A percentile compares a stretch with the other conserved stretches of the same genome.
phyloP scores from a whole-genome alignment of 2,888 invertebrate genomes.

The Andrena marginata region DNA sequence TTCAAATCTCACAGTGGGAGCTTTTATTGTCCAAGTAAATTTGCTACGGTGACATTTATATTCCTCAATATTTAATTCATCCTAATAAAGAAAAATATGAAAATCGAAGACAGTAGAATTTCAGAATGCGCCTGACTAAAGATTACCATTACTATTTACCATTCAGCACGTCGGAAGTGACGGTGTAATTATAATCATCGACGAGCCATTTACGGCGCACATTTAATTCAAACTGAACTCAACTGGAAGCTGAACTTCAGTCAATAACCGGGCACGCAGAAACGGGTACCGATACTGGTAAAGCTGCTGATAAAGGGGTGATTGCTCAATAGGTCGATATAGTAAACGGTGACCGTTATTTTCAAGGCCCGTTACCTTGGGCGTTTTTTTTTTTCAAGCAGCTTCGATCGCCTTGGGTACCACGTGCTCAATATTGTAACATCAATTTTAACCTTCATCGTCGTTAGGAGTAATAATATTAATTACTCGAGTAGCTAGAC shows the following conservation, averaged over 20 bases:
- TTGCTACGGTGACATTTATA: too few relatives aligned
- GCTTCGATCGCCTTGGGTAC: not conserved
- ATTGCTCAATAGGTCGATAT: slow-evolving; percentile 17
- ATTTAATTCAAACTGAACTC: not conserved
- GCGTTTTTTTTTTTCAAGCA: not conserved
- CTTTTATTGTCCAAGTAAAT: too few relatives aligned
- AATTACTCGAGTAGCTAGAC: too few relatives aligned
- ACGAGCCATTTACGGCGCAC: not conserved
- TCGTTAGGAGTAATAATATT: not conserved
- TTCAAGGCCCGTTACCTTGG: slow-evolving; percentile 8
- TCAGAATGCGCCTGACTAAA: not conserved
- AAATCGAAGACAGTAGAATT: not conserved
- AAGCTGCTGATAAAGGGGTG: slow-evolving; percentile 14
- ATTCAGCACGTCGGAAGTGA: not conserved
- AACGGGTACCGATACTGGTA: slow-evolving; percentile 2
- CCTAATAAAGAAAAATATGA: too few relatives aligned
- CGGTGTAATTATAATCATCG: slow-evolving; percentile 1
- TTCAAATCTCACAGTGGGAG: too few relatives aligned
- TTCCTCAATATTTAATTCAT: too few relatives aligned
- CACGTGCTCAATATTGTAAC: not conserved
- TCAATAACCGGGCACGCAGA: not conserved
- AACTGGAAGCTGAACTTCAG: not conserved
- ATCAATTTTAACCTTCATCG: not conserved
- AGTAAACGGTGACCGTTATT: slow-evolving; percentile 6
- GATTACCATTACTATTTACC: not conserved